Base-by-base conservation (phyloP, 2,797 vertebrate genomes). In the Merluccius polli region DNA sequence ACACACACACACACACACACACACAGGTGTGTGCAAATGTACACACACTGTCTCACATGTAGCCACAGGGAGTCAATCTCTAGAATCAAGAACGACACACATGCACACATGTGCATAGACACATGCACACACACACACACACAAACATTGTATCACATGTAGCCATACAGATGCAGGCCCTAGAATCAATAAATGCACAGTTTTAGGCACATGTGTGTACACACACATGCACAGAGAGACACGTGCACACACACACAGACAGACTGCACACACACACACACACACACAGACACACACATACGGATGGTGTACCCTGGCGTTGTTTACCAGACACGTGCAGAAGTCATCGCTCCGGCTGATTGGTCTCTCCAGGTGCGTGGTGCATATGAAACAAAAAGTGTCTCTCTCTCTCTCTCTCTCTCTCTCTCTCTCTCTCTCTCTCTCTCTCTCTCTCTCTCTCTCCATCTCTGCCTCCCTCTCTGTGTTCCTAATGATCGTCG, bases 241-340 rank as follows among this genome's bases (percentile, higher is more conserved):
- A 52, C 21, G 21, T 7, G 8, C 6, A 52, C 16, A 16, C 48
- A 52, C 18, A 52, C 4, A 52, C 48, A 52, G 3, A 35, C 33
- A 35, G 3, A 35, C 33, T 9, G 1, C 69, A 71, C 70, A 71
- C 70, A 71, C 32, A 74, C 72, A 69, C 74, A 74, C 82, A 79
- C 77, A 72, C 80, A 36, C 52, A 16, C 72, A 84, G 79, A 68
- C 81, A 81, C 78, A 79, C 89, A 90, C 91, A 92, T 9, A 44
- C 10, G 4, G 15, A 75, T 33, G 76, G 78, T 35, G 69, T 74
- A 78, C 73, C 79, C 75, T 74, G 76, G 83, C 81, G 80, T 83
- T 87, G 75, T 85, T 86, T 85, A 83, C 84, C 77, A 86, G 85
- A 81, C 75, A 63, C 77, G 82, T 83, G 88, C 88, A 80, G 79